phyloP scores from a whole-genome alignment of 2,113 vertebrate genomes.

The Naja naja region DNA sequence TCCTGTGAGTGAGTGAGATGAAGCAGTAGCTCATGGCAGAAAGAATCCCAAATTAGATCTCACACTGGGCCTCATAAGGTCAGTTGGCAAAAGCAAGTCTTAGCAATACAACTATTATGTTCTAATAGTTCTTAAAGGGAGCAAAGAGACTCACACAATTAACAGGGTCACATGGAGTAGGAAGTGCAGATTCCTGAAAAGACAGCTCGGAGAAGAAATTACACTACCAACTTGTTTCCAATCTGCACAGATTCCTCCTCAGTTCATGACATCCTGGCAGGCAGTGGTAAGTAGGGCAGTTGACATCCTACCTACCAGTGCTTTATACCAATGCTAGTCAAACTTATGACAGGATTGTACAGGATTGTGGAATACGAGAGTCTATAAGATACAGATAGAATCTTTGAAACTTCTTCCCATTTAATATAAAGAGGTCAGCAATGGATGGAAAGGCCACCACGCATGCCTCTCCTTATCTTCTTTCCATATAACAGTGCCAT shows the following conservation, averaged over 20 bases:
- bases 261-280: background rate
- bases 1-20: background rate
- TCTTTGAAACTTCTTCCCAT: background rate
- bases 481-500: slow-evolving; percentile 39
- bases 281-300: no score
- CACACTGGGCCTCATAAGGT: background rate
- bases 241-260: background rate
- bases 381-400: background rate
- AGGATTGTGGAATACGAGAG: slow-evolving; percentile 10
- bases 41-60: background rate
- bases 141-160: background rate
- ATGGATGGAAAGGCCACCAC: slow-evolving; percentile 28
- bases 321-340: background rate
- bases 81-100: background rate
- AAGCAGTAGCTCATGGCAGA: background rate
- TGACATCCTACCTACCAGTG: background rate
- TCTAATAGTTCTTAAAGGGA: background rate
- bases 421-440: background rate
- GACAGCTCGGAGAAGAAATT: background rate
- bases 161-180: background rate
- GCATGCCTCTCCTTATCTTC: slow-evolving; percentile 21
- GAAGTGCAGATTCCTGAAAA: background rate
- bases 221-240: background rate
- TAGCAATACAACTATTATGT: background rate
- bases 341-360: slow-evolving; percentile 18